Base-by-base conservation (phyloP, 2,113 vertebrate genomes). In the Orcinus orca region DNA sequence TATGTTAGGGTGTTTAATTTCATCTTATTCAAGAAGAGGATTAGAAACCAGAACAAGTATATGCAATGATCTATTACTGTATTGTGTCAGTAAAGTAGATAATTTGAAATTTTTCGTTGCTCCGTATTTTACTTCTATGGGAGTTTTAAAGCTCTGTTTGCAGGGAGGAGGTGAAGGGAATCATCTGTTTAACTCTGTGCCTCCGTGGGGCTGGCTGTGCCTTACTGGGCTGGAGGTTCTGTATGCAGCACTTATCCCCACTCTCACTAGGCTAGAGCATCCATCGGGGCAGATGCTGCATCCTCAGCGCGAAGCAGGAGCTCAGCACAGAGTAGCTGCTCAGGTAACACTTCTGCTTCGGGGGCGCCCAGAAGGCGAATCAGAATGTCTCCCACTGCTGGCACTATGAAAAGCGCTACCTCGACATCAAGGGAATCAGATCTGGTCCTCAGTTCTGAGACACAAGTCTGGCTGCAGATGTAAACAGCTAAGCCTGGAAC, bases 61-160 rank as follows among this genome's bases (percentile, higher is more conserved):
- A 1, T 29, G n/a, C 8, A 12, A 38, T 0, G 6, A 13, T 2
- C 2, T 3, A 8, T 14, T 4, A 9, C 0, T 1, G 11, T 10
- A 25, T 10, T 12, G 7, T 44, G 41, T 80, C 58, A 38, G 13
- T 15, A 53, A 65, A 20, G n/a, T 2, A 26, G 58, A 15, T 9
- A 8, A 20, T 23, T 14, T 41, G 15, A 17, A 14, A 25, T 41
- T n/a, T 17, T 41, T 25, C 36, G 20, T 36, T 33, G 23, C 4
- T 26, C 76, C 33, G 18, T 2, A 18, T 15, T 23, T 23, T 8
- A 12, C 0, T 6, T 38, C 41, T 65, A 8, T 8, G 33, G 31
- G 76, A 3, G 1, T 50, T 80, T n/a, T 17, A 50, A 79, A 44
- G 38, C 8, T 63, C 8, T n/a, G 33, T n/a, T 4, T 1, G 25